Evolutionary conservation across 2,113 vertebrate species (phyloP).

Genomic region (Bufo bufo): DNA sequence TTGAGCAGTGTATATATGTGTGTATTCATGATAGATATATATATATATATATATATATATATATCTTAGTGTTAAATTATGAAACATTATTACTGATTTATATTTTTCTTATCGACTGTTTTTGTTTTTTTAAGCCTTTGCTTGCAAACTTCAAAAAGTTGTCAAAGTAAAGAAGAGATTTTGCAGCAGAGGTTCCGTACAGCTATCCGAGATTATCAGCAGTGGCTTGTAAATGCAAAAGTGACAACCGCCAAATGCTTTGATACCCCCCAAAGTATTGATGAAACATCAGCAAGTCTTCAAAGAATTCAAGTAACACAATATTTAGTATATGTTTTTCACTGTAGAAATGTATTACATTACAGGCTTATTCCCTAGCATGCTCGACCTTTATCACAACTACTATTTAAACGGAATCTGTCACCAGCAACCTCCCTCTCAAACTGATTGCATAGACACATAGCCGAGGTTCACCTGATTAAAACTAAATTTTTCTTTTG

Average conservation of each 20-base stretch:
- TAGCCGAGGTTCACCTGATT: no score
- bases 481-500: no score
- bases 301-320: conserved; percentile 89
- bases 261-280: conserved; percentile 87
- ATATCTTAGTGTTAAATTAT: not conserved
- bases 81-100: not conserved
- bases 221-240: conserved; percentile 94
- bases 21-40: no score
- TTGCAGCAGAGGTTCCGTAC: conserved; percentile 90
- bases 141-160: conserved; percentile 89
- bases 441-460: no score
- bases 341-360: no score
- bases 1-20: no score
- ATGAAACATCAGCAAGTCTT: conserved; percentile 81
- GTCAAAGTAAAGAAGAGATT: conserved; percentile 93
- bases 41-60: no score
- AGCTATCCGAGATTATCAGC: conserved; percentile 89
- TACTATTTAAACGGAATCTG: no score
- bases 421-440: no score
- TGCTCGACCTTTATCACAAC: no score
- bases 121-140: conserved; percentile 77
- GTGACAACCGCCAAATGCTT: conserved; percentile 94
- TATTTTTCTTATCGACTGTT: not conserved
- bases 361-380: no score
- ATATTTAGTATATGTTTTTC: no score